A percentile compares a stretch with the other conserved stretches of the same genome.
Conservation (phyloP, 2,113 vertebrate species). For the Apaloderma vittatum region DNA sequence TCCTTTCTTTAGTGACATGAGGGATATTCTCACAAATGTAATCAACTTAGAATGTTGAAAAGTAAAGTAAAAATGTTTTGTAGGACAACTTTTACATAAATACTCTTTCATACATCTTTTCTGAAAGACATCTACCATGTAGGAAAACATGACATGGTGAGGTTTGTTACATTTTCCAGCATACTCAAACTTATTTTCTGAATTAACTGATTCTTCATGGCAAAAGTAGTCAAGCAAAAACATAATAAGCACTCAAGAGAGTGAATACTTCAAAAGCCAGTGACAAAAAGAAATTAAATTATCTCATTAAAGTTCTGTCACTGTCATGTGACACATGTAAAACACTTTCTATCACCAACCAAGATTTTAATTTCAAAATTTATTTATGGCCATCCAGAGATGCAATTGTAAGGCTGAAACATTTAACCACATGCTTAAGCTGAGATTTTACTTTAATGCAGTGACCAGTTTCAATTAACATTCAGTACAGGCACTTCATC, state of each 20-base stretch:
- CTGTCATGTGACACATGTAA: neutral
- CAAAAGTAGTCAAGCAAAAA: neutral
- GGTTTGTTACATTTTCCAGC: neutral
- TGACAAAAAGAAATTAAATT: neutral
- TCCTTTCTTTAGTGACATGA: neutral
- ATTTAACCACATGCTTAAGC: neutral
- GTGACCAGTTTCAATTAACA: neutral
- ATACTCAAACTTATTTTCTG: neutral
- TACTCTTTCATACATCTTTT: neutral
- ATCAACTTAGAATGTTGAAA: neutral
- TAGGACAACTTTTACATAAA: neutral
- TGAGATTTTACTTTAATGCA: neutral
- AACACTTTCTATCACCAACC: neutral
- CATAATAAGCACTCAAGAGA: neutral
- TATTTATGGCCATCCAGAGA: neutral
- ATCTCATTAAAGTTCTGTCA: neutral
- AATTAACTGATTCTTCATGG: neutral
- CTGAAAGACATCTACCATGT: neutral
- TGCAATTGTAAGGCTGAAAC: neutral
- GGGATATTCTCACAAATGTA: neutral
- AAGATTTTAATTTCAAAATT: neutral
- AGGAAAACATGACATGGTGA: neutral
- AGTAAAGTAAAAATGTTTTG: neutral
- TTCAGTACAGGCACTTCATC: neutral
- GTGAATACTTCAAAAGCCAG: neutral